Evolutionary conservation across 1,140 invertebrate species (phyloP).

Genomic region (Luehdorfia chinensis): DNA sequence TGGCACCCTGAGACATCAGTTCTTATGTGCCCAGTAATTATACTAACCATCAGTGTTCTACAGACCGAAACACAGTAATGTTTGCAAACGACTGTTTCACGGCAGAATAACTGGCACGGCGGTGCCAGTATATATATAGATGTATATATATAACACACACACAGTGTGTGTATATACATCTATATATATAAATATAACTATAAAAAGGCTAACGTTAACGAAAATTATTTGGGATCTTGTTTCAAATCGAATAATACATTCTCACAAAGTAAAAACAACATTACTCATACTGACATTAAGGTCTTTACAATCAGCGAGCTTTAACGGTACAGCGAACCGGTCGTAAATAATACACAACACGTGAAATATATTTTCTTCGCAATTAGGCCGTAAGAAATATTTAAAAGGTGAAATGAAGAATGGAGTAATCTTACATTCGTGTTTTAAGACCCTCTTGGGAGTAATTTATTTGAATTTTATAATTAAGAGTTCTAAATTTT

Average conservation of each 20-base stretch:
- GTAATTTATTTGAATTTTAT: conserved; percentile 17
- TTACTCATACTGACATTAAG: conserved; percentile 1
- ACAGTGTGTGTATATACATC: no score
- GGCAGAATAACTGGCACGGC: no score
- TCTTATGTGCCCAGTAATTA: no score
- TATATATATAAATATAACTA: no score
- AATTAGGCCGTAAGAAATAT: conserved; percentile 15
- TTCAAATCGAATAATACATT: not conserved
- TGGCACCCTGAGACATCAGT: no score
- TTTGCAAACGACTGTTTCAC: no score
- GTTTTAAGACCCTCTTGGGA: conserved; percentile 7
- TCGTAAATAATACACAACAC: conserved; percentile 8
- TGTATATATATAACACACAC: no score
- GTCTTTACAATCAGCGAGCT: conserved; percentile 10
- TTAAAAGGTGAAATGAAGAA: conserved; percentile 12
- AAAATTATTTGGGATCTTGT: conserved; percentile 3
- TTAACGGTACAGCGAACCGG: conserved; percentile 4
- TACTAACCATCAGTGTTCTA: no score
- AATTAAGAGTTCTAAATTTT: conserved; percentile 4
- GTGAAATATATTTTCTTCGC: conserved; percentile 10
- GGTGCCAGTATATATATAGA: no score
- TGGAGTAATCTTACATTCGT: conserved; percentile 14
- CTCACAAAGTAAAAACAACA: conserved; percentile 1
- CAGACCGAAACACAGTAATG: no score
- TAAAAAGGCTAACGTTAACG: no score